A percentile compares a stretch with the other conserved stretches of the same genome.
Conservation (phyloP, 2,888 invertebrate species). For the Pollenia angustigena region DNA sequence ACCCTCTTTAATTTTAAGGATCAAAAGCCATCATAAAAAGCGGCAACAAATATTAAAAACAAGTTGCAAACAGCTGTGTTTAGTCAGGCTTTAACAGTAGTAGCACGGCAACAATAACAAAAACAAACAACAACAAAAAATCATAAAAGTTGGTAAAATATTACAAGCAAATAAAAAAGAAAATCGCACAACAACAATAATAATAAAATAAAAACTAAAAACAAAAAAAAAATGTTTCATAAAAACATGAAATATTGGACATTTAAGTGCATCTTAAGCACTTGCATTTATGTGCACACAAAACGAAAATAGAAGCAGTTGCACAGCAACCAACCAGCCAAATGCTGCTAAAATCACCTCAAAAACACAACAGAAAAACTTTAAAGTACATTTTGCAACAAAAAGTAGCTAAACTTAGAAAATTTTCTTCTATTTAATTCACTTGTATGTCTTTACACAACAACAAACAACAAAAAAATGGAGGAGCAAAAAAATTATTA, state of each 20-base stretch:
- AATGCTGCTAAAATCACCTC: conserved; percentile 51
- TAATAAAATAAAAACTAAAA: conserved; percentile 30
- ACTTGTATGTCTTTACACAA: conserved; percentile 54
- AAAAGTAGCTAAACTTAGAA: conserved; percentile 59
- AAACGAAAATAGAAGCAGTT: conserved; percentile 43
- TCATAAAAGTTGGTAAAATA: conserved; percentile 75
- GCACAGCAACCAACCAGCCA: conserved; percentile 3
- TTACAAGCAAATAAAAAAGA: conserved; percentile 71
- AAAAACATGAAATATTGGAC: conserved; percentile 81
- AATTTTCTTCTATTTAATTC: conserved; percentile 60
- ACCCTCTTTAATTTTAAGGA: conserved; percentile 59
- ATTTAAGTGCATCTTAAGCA: conserved; percentile 78
- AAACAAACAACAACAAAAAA: conserved; percentile 61
- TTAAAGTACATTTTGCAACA: conserved; percentile 43
- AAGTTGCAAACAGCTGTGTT: conserved; percentile 69
- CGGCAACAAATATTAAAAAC: conserved; percentile 53
- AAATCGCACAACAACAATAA: conserved; percentile 59
- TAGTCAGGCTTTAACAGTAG: conserved; percentile 62
- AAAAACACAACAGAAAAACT: conserved; percentile 13
- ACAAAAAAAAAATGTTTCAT: conserved; percentile 69
- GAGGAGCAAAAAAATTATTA: conserved; percentile 7
- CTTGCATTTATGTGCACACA: conserved; percentile 77
- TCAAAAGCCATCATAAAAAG: conserved; percentile 41
- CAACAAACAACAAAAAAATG: not conserved
- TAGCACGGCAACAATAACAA: conserved; percentile 23